Base-by-base conservation (phyloP, 1,140 invertebrate species). In the Drosophila erecta region DNA sequence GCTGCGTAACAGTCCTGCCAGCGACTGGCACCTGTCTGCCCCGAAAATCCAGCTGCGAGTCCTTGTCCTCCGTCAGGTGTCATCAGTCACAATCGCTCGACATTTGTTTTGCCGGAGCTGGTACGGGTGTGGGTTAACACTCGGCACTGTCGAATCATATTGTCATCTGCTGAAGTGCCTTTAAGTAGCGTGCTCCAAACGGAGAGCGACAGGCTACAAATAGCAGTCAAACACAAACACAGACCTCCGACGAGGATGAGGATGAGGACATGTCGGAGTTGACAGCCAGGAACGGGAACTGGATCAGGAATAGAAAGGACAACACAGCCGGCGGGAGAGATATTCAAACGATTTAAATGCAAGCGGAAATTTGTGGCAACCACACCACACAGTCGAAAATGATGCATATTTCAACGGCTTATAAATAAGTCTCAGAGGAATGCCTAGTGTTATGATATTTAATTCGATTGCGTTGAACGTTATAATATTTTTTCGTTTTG, bases 171-270 rank as follows among this genome's bases (percentile, higher is more conserved):
- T 56, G 60, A 58, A 60, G 54, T 50, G 66, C 58, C 56, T 64
- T 67, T 76, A 84, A 89, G 84, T 79, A 86, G 83, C 75, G 58
- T 65, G 69, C 74, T 77, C 69, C 64, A 55, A 70, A 65, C 58
- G 66, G 62, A 43, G 44, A 72, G 47, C 67, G 61, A 60, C 67
- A 77, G 66, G 50, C 51, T 40, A 57, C 64, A 70, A 70, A 70
- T 38, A 69, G 40, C 61, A 53, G 40, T 49, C 62, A 65, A 66
- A 66, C 62, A 30, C 64, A 57, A 57, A 59, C 59, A 59, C 58
- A 12, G 11, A 17, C 8, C 3, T 6, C 7, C 8, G 37, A 37
- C 24, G 46, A 30, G 27, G 27, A 30, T 7, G 6, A 8, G 7
- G 55, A 40, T 51, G 53, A 77, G 62, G 59, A 85, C 62, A 85